These are phyloP conservation scores for Cephalopachus bancanus DNA, from an alignment of 2,797 vertebrate species.

Conservation along the genomic window DNA sequence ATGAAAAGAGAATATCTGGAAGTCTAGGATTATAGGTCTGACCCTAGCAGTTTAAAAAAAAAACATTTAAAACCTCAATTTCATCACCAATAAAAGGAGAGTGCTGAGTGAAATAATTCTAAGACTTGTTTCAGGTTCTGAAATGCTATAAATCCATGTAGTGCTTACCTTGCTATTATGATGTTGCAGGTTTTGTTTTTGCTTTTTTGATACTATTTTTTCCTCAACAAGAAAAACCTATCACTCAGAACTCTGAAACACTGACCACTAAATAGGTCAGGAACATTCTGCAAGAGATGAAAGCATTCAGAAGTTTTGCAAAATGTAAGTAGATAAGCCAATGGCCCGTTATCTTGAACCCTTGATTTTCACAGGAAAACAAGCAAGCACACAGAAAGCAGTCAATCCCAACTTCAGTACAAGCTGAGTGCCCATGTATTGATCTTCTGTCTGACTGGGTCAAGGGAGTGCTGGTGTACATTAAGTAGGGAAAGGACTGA, in stretches of 20 bases:
- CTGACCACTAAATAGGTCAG: not conserved
- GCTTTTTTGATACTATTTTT: conserved; percentile 13
- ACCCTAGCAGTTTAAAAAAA: not conserved
- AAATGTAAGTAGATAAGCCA: not conserved
- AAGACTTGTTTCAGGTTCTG: not conserved
- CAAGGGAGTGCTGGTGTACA: conserved; percentile 82
- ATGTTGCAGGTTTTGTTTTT: not conserved
- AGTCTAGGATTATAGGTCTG: not conserved
- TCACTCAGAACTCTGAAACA: conserved; percentile 16
- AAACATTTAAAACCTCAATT: not conserved
- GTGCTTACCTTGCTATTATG: not conserved
- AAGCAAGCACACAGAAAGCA: conserved; percentile 60
- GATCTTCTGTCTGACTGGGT: conserved; percentile 85
- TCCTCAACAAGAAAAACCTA: not conserved
- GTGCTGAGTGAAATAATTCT: not conserved
- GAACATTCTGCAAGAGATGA: conserved; percentile 19
- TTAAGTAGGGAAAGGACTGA: conserved; percentile 85
- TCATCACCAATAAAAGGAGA: not conserved
- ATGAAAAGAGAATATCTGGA: conserved; percentile 31
- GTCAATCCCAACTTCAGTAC: not conserved
- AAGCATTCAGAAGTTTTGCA: conserved; percentile 18
- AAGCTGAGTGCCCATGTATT: conserved; percentile 76
- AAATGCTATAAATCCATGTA: not conserved
- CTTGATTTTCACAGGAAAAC: conserved; percentile 47
- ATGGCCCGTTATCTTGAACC: not conserved